Evolutionary conservation across 1,140 invertebrate species (phyloP), one percentile per base, ranked within the genome.

Genomic region (Drosophila rhopaloa): DNA sequence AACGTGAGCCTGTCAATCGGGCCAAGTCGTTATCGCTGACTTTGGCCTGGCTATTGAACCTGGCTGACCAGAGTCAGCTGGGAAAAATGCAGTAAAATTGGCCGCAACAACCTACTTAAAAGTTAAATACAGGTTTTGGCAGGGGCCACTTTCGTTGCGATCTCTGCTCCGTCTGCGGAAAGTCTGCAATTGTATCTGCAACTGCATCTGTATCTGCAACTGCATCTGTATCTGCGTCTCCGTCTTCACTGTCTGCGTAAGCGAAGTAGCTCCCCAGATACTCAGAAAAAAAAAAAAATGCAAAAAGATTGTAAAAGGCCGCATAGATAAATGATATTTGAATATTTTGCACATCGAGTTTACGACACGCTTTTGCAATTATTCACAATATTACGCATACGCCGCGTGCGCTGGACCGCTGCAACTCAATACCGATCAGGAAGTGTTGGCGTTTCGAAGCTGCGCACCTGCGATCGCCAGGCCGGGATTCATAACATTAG

Each of bases 371-470:
- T 83, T 83, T 83, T 83, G 80, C 80, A 83, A 83, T 83, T 83
- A 83, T 82, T 83, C 80, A 83, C 70, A 83, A 83, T 83, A 83
- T 83, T 83, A 83, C 80, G 80, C 80, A 83, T 83, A 83, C 80
- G 80, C 80, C 74, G 58, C 57, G 56, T 66, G 38, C 24, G 51
- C 44, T 32, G 46, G 14, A 29, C 35, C 47, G 47, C 38, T 62
- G 75, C 80, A 79, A 76, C 70, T 55, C 66, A 75, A 78, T 71
- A 79, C 68, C 67, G 57, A 79, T 61, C 80, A 83, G 80, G 80
- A 82, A 82, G 80, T 78, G 70, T 65, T 82, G 54, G 48, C 54
- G 57, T 29, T 47, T 60, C 40, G 27, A 16, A 47, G 46, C 57
- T 10, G 75, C 68, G 80, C 79, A 82, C 79, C 79, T 82, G 79